Evolutionary conservation across 1,140 invertebrate species (phyloP).

Genomic region (Mactra quadrangularis): DNA sequence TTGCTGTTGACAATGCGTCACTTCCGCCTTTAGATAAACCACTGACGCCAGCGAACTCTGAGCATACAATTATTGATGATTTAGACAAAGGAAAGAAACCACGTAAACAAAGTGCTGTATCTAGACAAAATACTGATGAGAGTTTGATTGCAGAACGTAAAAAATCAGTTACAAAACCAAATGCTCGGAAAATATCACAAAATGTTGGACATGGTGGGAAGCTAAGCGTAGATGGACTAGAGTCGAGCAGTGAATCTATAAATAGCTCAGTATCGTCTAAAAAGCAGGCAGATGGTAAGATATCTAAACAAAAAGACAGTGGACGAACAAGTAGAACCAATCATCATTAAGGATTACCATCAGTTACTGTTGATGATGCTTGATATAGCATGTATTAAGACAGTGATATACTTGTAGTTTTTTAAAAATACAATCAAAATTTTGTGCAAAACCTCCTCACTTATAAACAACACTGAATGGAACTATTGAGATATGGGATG

Average conservation of each 20-base stretch:
- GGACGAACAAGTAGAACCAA: constrained; percentile 37
- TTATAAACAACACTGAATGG: too few species aligned
- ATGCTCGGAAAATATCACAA: constrained; percentile 42
- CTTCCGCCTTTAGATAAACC: constrained; percentile 48
- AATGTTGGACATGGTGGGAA: constrained; percentile 55
- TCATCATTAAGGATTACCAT: constrained; percentile 32
- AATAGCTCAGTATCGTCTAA: constrained; percentile 50
- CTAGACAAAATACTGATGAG: constrained; percentile 41
- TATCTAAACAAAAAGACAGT: constrained; percentile 38
- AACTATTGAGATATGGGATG: too few species aligned
- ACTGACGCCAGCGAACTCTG: constrained; percentile 48
- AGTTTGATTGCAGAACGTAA: constrained; percentile 18
- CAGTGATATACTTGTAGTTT: too few species aligned
- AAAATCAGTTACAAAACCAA: constrained; percentile 25
- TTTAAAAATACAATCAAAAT: too few species aligned
- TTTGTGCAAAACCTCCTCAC: too few species aligned
- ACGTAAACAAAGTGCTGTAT: constrained; percentile 23
- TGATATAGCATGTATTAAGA: too few species aligned
- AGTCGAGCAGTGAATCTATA: constrained; percentile 57
- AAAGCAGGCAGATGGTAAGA: constrained; percentile 44
- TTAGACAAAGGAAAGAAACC: constrained; percentile 7
- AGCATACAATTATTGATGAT: constrained; percentile 39
- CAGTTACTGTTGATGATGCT: constrained; percentile 48
- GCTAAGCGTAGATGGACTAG: constrained; percentile 31
- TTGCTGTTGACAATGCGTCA: constrained; percentile 16